Conservation (phyloP, 2,113 vertebrate genomes). For the Gracilinanus agilis region DNA sequence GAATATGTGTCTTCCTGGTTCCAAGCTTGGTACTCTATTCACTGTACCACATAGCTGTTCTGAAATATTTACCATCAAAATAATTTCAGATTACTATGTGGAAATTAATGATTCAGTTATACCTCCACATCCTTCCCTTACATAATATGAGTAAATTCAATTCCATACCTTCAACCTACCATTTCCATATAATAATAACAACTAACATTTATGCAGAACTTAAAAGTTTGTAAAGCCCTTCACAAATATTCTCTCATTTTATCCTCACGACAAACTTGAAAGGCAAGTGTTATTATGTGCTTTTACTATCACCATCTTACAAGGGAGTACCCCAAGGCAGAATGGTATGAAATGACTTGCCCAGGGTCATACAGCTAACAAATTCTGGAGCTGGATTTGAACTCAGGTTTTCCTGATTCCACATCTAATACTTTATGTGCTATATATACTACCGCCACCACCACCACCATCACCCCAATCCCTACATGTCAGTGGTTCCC, state of each 20-base stretch:
- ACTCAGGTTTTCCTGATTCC: not conserved
- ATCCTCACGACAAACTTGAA: not conserved
- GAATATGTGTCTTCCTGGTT: not conserved
- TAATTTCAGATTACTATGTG: constrained; percentile 70
- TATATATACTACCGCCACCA: not conserved
- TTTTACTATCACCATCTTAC: not conserved
- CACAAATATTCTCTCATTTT: not conserved
- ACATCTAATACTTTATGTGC: not conserved
- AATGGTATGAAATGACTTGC: not conserved
- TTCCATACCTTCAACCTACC: constrained; percentile 65
- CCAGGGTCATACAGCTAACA: not conserved
- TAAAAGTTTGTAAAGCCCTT: not conserved
- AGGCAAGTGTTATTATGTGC: not conserved
- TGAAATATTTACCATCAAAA: constrained; percentile 67
- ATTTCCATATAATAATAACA: not conserved
- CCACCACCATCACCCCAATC: too few species aligned
- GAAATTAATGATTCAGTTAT: constrained; percentile 66
- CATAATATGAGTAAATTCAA: constrained; percentile 57
- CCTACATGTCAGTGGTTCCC: too few species aligned
- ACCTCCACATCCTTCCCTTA: constrained; percentile 45
- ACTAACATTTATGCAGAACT: not conserved
- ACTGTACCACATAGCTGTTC: not conserved
- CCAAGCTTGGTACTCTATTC: not conserved
- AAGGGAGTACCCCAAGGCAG: not conserved
- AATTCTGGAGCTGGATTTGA: not conserved